These are phyloP conservation scores for Macropus fuliginosus DNA, from an alignment of 2,797 vertebrate genomes.

Conservation along the genomic window DNA sequence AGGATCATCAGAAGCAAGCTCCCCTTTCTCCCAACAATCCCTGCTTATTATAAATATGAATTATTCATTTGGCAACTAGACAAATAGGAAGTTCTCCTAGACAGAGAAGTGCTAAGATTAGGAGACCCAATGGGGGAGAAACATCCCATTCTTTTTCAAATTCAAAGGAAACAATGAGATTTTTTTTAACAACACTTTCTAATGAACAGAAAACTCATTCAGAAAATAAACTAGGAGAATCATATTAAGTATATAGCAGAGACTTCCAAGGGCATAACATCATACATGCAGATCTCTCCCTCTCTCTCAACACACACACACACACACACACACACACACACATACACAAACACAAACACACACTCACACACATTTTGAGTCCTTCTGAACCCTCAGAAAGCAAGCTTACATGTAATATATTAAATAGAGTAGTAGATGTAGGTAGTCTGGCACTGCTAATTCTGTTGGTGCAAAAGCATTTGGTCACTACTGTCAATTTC, in stretches of 20 bases:
- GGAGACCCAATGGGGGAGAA: constrained; percentile 32
- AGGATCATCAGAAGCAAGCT: constrained; percentile 61
- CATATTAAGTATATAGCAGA: constrained; percentile 37
- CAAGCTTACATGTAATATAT: constrained; percentile 10
- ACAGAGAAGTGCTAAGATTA: constrained; percentile 59
- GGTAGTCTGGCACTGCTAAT: constrained; percentile 17
- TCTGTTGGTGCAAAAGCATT: constrained; percentile 17
- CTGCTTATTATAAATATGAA: constrained; percentile 73
- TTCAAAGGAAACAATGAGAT: constrained; percentile 44
- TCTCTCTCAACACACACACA: background rate
- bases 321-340: background rate
- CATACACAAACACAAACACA: too few relatives aligned
- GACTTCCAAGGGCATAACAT: background rate
- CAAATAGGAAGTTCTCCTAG: constrained; percentile 58
- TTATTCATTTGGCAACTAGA: constrained; percentile 69
- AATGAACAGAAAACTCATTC: constrained; percentile 38
- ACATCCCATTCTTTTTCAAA: constrained; percentile 52
- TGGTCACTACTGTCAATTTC: background rate
- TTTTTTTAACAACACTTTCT: constrained; percentile 38
- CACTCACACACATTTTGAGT: constrained; percentile 12
- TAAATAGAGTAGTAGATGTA: background rate
- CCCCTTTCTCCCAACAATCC: constrained; percentile 51
- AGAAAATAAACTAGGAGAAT: background rate
- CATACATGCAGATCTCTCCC: constrained; percentile 22
- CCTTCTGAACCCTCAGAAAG: constrained; percentile 37